These are phyloP conservation scores for Mellivora capensis DNA, from an alignment of 2,113 vertebrate genomes.

Conservation along the genomic window DNA sequence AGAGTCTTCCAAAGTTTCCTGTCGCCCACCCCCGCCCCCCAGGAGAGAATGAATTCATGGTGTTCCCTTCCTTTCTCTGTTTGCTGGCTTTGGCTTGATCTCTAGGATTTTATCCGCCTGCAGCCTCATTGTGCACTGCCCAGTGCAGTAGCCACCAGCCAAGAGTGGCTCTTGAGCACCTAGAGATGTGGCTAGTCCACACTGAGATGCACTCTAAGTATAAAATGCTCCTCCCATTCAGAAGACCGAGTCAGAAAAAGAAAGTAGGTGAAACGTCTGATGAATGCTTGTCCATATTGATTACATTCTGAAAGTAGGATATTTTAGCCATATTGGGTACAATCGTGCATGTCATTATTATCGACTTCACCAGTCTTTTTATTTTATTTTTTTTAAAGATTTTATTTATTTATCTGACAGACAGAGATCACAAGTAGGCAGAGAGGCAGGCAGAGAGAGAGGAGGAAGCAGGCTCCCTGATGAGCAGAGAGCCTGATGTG, in stretches of 20 bases:
- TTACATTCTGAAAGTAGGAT: neutral
- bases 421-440: no score
- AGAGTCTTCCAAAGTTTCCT: neutral
- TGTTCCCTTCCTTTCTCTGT: constrained; percentile 1
- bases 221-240: neutral
- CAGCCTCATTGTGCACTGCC: neutral
- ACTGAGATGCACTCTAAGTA: neutral
- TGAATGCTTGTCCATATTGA: neutral
- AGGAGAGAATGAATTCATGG: neutral
- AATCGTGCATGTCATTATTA: neutral
- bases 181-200: neutral
- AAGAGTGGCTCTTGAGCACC: neutral
- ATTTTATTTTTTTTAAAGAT: no score
- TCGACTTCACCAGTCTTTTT: neutral
- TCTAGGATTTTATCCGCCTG: neutral
- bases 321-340: neutral
- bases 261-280: neutral
- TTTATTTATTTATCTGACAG: no score
- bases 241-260: neutral
- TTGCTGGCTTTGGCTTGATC: neutral
- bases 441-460: no score
- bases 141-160: neutral
- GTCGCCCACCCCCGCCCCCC: neutral
- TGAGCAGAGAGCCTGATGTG: no score
- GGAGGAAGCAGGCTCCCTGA: no score